Conservation (phyloP, 2,113 vertebrate genomes). For the Caracal caracal region DNA sequence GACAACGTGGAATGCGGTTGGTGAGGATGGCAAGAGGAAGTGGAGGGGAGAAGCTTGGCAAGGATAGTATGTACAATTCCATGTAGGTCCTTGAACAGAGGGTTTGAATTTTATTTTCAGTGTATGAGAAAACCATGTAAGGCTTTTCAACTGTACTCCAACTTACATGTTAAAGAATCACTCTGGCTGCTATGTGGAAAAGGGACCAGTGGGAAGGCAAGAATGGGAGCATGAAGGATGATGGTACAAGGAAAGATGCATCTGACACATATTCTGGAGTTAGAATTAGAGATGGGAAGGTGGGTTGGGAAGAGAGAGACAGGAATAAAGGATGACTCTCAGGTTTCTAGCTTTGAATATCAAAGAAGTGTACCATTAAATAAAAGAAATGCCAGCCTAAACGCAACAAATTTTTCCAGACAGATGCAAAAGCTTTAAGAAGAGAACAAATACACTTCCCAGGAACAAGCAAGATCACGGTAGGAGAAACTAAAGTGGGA, state of each 20-base stretch:
- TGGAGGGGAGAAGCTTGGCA: neutral
- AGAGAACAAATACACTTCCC: constrained; percentile 5
- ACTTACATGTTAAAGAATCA: constrained; percentile 16
- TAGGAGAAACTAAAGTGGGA: constrained; percentile 44
- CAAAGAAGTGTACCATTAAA: neutral
- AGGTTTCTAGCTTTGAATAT: neutral
- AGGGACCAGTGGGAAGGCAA: neutral
- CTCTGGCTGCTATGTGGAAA: constrained; percentile 11
- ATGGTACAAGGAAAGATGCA: neutral
- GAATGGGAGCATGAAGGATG: neutral
- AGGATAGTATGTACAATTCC: neutral
- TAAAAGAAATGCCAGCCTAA: constrained; percentile 26
- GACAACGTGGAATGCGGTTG: neutral
- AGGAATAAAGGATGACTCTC: neutral
- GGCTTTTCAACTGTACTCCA: constrained; percentile 23
- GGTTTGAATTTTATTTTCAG: constrained; percentile 28
- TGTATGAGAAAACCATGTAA: constrained; percentile 1
- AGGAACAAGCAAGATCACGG: neutral
- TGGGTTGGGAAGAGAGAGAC: neutral
- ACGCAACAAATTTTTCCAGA: constrained; percentile 6
- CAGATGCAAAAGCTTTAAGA: constrained; percentile 48
- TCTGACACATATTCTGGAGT: neutral
- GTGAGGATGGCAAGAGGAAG: neutral
- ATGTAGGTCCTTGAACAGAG: neutral
- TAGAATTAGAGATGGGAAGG: neutral